Evolutionary conservation across 1,140 invertebrate species (phyloP).

Genomic region (Proales similis): DNA sequence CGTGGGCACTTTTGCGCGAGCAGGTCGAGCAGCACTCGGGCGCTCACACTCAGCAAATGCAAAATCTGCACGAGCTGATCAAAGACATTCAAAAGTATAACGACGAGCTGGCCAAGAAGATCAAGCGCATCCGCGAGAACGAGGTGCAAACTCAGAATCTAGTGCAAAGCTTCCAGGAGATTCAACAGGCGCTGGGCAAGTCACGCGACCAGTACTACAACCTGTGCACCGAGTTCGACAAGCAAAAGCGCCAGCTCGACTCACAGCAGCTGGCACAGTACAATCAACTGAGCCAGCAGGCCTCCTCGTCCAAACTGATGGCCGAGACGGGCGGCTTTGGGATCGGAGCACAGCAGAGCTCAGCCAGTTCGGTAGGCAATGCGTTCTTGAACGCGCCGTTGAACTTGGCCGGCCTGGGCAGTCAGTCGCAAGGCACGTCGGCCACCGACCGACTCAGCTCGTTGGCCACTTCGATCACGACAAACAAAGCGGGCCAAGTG

Average conservation of each 20-base stretch:
- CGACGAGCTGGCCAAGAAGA: slow-evolving; percentile 30
- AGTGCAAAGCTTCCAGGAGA: slow-evolving; percentile 21
- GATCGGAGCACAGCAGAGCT: slow-evolving; percentile 30
- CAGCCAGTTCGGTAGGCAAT: slow-evolving; percentile 1
- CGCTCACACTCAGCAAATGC: background rate
- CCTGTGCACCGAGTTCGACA: slow-evolving; percentile 24
- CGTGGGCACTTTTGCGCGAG: slow-evolving; percentile 11
- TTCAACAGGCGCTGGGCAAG: background rate
- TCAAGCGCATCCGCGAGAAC: slow-evolving; percentile 26
- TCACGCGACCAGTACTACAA: slow-evolving; percentile 31
- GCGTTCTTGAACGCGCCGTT: background rate
- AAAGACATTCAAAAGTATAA: slow-evolving; percentile 27
- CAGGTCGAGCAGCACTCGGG: slow-evolving; percentile 20
- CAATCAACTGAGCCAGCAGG: slow-evolving; percentile 7
- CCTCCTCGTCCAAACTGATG: no score
- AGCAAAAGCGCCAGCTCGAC: slow-evolving; percentile 2
- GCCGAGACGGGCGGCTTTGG: no score
- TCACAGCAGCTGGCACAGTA: slow-evolving; percentile 17
- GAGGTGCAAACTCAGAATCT: slow-evolving; percentile 20
- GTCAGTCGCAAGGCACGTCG: background rate
- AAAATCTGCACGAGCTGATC: slow-evolving; percentile 4
- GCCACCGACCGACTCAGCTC: background rate
- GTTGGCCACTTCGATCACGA: background rate
- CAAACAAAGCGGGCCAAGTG: slow-evolving; percentile 8
- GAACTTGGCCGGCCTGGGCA: background rate